A percentile compares a stretch with the other conserved stretches of the same genome.
Conservation (phyloP, 1,140 invertebrate species). For the roundworm (Caenorhabditis elegans) region WBcel235 BX284602.5:10603001-10603500, state of each 20-base stretch:
- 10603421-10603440: no score
- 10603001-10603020: background rate
- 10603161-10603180: background rate
- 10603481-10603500: no score
- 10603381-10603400: no score
- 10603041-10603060: background rate
- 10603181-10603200: conserved; percentile 1
- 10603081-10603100: background rate
- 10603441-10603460: no score
- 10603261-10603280: no score
- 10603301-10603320: background rate
- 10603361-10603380: no score
- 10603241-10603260: no score
- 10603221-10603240: background rate
- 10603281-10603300: background rate
- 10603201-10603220: background rate
- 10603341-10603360: background rate
- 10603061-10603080: background rate
- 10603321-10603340: background rate
- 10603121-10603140: no score
- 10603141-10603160: conserved; percentile 2
- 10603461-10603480: no score
- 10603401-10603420: no score
- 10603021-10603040: background rate
- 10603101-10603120: background rate